phyloP scores from a whole-genome alignment of 1,140 invertebrate species.

The Lepidostoma basale region DNA sequence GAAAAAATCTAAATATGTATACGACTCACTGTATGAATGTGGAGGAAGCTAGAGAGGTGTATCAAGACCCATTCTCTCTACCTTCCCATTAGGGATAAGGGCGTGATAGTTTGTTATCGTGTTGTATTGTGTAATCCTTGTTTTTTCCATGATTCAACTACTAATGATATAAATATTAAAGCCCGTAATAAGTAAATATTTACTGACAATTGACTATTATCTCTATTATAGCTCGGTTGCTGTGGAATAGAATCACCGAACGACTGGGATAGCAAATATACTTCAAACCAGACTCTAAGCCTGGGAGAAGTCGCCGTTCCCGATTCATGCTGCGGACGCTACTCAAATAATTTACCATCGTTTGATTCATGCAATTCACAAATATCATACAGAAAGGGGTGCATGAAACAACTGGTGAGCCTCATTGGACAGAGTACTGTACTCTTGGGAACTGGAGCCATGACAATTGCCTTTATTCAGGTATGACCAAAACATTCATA shows the following conservation, averaged over 20 bases:
- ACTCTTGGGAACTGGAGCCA: constrained; percentile 77
- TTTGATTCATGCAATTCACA: background rate
- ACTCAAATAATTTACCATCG: background rate
- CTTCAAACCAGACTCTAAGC: constrained; percentile 50
- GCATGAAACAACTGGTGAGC: constrained; percentile 67
- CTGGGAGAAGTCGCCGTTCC: background rate
- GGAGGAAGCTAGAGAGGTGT: too few species aligned
- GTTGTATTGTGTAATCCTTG: too few species aligned
- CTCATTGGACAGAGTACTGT: constrained; percentile 76
- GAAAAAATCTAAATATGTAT: too few species aligned
- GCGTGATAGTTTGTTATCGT: too few species aligned
- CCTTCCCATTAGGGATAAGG: too few species aligned
- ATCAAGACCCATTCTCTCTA: too few species aligned
- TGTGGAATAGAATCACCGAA: constrained; percentile 69
- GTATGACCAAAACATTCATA: constrained; percentile 52
- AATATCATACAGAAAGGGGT: constrained; percentile 60
- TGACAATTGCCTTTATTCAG: constrained; percentile 82
- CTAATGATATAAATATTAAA: background rate
- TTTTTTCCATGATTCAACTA: background rate
- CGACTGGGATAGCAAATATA: constrained; percentile 67
- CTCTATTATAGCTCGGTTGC: constrained; percentile 73
- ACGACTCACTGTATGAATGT: too few species aligned
- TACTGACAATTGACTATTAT: too few species aligned
- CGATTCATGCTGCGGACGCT: background rate
- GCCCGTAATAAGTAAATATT: background rate